Conservation (phyloP, 2,797 vertebrate genomes). For the Thaleichthys pacificus region DNA sequence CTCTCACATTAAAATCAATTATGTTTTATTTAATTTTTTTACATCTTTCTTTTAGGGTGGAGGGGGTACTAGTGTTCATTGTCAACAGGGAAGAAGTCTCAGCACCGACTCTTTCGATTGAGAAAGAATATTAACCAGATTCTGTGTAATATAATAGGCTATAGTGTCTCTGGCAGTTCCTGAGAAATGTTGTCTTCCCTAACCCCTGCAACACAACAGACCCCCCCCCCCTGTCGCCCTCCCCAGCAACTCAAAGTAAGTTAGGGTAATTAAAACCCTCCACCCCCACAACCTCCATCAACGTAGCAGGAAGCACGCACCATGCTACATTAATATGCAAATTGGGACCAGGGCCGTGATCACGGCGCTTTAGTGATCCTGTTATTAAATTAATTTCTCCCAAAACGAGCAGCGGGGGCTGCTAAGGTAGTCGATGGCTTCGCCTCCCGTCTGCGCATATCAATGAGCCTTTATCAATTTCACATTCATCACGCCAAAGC, state of each 20-base stretch:
- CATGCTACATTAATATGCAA: conserved; percentile 76
- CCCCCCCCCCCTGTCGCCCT: conserved; percentile 32
- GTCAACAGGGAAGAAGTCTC: conserved; percentile 29
- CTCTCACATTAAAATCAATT: conserved; percentile 36
- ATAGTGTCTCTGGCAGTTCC: conserved; percentile 23
- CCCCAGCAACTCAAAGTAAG: conserved; percentile 48
- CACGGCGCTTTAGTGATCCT: conserved; percentile 66
- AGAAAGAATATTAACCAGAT: conserved; percentile 19
- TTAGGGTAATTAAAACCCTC: conserved; percentile 65
- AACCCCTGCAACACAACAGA: conserved; percentile 19
- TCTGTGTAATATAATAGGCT: conserved; percentile 40
- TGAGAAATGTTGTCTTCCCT: conserved; percentile 42
- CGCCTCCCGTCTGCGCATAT: conserved; percentile 58
- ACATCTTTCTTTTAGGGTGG: conserved; percentile 17
- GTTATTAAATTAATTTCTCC: conserved; percentile 77
- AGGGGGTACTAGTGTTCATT: conserved; percentile 37
- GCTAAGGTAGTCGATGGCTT: conserved; percentile 70
- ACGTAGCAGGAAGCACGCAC: conserved; percentile 54
- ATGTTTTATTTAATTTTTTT: neutral
- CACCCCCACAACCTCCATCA: conserved; percentile 54
- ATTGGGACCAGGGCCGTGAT: conserved; percentile 65
- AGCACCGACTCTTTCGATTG: conserved; percentile 7
- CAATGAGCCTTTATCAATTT: conserved; percentile 77
- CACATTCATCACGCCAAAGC: conserved; percentile 65
- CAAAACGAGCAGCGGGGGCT: conserved; percentile 66